Conservation (phyloP, 1,140 invertebrate genomes). For the Microplitis demolitor region DNA sequence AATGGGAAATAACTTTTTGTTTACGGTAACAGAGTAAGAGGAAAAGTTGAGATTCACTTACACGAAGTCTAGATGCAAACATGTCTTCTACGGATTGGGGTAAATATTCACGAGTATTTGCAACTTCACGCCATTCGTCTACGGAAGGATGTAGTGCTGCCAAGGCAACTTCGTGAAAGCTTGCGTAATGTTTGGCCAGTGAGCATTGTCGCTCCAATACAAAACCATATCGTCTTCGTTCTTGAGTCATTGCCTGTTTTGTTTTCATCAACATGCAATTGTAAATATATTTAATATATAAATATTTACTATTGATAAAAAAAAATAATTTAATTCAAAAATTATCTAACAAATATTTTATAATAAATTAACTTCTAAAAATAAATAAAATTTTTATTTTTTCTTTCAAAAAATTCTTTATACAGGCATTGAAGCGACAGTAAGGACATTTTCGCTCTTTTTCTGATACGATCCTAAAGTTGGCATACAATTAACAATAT, state of each 20-base stretch:
- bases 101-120: slow-evolving; percentile 81
- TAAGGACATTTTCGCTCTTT: too few relatives aligned
- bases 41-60: slow-evolving; percentile 46
- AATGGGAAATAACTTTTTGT: neutral
- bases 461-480: too few relatives aligned
- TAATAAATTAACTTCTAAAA: too few relatives aligned
- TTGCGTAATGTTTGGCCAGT: slow-evolving; percentile 88
- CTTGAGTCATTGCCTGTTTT: slow-evolving; percentile 87
- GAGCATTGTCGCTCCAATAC: slow-evolving; percentile 90
- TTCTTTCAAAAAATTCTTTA: too few relatives aligned
- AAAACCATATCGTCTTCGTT: slow-evolving; percentile 90
- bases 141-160: slow-evolving; percentile 78
- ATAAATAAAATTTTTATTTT: too few relatives aligned
- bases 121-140: slow-evolving; percentile 87
- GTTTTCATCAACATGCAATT: too few relatives aligned
- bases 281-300: neutral
- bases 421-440: too few relatives aligned
- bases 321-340: neutral
- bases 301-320: neutral
- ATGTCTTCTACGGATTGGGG: slow-evolving; percentile 81
- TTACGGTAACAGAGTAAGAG: neutral
- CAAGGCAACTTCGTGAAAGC: slow-evolving; percentile 81
- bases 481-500: too few relatives aligned
- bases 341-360: too few relatives aligned
- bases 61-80: slow-evolving; percentile 76